Percentiles rank a stretch among this genome's conserved stretches.
Conservation (phyloP, 1,140 invertebrate genomes). For the Brachionus paranguensis region DNA sequence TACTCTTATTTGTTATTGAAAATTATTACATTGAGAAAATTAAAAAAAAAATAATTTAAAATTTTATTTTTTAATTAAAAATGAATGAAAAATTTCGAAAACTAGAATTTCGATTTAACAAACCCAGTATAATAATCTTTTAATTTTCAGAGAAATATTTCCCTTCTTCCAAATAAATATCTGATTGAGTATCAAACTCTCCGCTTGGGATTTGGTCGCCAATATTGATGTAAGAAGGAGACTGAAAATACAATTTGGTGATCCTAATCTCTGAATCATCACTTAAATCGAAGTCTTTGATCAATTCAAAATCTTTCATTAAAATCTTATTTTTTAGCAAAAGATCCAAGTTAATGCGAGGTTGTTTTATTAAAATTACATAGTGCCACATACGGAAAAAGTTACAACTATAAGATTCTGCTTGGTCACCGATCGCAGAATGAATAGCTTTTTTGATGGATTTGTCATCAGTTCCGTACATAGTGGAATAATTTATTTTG, state of each 20-base stretch:
- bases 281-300: background rate
- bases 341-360: background rate
- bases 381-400: background rate
- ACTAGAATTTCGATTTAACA: too few species aligned
- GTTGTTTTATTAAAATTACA: background rate
- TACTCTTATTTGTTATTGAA: too few species aligned
- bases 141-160: too few species aligned
- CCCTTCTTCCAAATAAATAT: too few species aligned
- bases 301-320: background rate
- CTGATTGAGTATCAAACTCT: too few species aligned
- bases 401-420: background rate
- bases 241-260: background rate
- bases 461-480: background rate
- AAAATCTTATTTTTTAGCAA: background rate
- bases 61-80: too few species aligned
- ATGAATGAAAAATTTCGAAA: too few species aligned
- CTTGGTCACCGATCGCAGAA: background rate
- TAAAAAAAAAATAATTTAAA: too few species aligned
- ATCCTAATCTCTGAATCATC: background rate
- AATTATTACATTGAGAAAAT: too few species aligned
- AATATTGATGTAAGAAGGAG: background rate
- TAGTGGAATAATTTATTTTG: background rate
- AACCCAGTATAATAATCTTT: too few species aligned
- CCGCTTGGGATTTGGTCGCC: too few species aligned
- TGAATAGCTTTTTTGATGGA: background rate